These are phyloP conservation scores for Hippocampus mohnikei DNA, from an alignment of 2,113 vertebrate genomes.

Conservation along the genomic window DNA sequence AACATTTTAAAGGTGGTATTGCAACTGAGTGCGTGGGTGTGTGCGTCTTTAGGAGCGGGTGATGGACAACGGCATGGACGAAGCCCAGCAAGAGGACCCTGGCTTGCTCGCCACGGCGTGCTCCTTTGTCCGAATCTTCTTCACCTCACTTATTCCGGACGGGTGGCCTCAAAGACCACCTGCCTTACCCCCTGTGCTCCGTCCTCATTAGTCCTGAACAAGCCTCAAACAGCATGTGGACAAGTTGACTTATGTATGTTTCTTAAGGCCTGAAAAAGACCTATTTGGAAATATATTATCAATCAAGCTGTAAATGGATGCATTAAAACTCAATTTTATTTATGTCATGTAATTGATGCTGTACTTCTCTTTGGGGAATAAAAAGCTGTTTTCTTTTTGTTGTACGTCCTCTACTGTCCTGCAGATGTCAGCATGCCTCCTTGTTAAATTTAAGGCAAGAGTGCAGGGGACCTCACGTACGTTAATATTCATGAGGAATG, in stretches of 20 bases:
- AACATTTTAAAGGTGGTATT: no score
- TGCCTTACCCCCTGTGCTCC: neutral
- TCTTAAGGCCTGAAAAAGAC: neutral
- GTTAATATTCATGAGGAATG: neutral
- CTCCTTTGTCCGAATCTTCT: constrained; percentile 95
- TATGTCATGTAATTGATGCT: neutral
- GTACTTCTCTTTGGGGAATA: constrained; percentile 62
- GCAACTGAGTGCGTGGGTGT: no score
- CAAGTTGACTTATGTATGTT: neutral
- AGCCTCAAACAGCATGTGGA: neutral
- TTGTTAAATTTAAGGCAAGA: neutral
- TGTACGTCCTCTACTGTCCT: constrained; percentile 28
- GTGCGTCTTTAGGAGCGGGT: constrained; percentile 80
- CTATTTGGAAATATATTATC: neutral
- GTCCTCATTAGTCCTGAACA: neutral
- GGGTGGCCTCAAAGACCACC: constrained; percentile 77
- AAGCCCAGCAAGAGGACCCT: constrained; percentile 76
- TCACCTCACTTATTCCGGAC: constrained; percentile 95
- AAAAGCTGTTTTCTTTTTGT: constrained; percentile 37
- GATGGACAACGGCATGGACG: constrained; percentile 92
- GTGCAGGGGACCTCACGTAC: neutral
- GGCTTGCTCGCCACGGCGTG: constrained; percentile 85
- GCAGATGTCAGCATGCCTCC: constrained; percentile 34
- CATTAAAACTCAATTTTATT: neutral
- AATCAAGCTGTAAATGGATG: neutral